Evolutionary conservation across 2,113 vertebrate genomes (phyloP).

Genomic region (Cygnus atratus): DNA sequence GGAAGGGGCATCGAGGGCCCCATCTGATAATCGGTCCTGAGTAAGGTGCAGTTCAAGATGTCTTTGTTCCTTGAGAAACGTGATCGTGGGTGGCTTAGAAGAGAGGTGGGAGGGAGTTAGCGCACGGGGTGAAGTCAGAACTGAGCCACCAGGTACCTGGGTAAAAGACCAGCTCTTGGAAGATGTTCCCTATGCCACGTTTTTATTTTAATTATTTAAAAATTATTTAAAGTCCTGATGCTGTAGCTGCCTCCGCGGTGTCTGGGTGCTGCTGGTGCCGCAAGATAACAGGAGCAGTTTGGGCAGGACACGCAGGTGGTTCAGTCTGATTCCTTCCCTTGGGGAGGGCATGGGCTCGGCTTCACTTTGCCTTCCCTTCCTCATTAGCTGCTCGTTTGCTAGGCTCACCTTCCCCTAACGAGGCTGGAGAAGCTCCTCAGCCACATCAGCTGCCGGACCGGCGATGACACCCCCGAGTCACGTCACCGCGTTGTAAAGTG

Average conservation of each 20-base stretch:
- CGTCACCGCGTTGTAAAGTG: constrained; percentile 6
- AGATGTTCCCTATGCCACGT: rapidly evolving
- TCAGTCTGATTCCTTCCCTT: not conserved
- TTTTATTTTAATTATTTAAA: not conserved
- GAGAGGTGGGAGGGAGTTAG: not conserved
- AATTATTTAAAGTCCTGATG: not conserved
- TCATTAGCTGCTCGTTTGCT: not conserved
- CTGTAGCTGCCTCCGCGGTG: not conserved
- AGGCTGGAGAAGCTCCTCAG: constrained; percentile 31
- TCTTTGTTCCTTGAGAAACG: not conserved
- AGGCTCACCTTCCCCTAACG: not conserved
- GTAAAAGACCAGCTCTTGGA: not conserved
- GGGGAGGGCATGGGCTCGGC: not conserved
- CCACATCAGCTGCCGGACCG: not conserved
- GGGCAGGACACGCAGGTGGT: not conserved
- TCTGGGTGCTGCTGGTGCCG: not conserved
- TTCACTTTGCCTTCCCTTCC: not conserved
- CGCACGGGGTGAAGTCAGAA: not conserved
- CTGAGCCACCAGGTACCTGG: not conserved
- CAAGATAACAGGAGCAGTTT: not conserved
- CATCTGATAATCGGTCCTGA: not conserved
- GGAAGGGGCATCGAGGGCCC: not conserved
- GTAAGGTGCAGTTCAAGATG: not conserved
- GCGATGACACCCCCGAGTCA: not conserved
- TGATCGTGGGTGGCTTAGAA: not conserved